Conservation (phyloP, 1,140 invertebrate genomes). For the Dendrolimus punctatus region DNA sequence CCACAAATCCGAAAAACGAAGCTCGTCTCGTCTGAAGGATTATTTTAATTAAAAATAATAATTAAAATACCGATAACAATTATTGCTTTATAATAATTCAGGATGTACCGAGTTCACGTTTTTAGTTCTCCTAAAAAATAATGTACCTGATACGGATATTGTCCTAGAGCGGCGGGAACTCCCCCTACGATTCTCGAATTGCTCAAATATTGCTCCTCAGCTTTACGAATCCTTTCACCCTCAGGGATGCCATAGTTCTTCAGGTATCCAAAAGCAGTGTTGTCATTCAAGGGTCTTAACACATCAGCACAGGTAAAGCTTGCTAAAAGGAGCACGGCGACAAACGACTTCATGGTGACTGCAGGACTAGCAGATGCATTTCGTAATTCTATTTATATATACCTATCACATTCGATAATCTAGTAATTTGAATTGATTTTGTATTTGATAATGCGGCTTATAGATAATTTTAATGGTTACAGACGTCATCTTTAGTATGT, state of each 20-base stretch:
- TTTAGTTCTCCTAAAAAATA: neutral
- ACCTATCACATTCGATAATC: no score
- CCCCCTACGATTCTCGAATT: slow-evolving; percentile 28
- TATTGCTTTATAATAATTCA: no score
- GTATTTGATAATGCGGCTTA: no score
- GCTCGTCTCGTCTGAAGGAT: no score
- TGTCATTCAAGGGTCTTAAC: slow-evolving; percentile 3
- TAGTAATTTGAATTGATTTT: no score
- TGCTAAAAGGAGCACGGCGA: slow-evolving; percentile 12
- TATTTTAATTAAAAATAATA: no score
- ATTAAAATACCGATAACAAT: no score
- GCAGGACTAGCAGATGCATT: neutral
- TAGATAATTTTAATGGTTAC: no score
- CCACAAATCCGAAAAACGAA: no score
- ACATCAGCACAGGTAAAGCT: slow-evolving; percentile 14
- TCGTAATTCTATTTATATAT: no score
- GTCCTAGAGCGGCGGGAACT: slow-evolving; percentile 18
- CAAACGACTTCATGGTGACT: slow-evolving; percentile 15
- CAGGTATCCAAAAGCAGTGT: slow-evolving; percentile 33
- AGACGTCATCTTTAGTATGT: no score
- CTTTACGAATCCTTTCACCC: slow-evolving; percentile 33
- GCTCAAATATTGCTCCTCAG: slow-evolving; percentile 27
- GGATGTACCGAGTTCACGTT: no score
- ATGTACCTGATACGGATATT: slow-evolving; percentile 14
- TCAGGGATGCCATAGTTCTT: slow-evolving; percentile 31